A percentile compares a stretch with the other conserved stretches of the same genome.
Conservation (phyloP, 2,797 vertebrate species). For the Podargus strigoides region DNA sequence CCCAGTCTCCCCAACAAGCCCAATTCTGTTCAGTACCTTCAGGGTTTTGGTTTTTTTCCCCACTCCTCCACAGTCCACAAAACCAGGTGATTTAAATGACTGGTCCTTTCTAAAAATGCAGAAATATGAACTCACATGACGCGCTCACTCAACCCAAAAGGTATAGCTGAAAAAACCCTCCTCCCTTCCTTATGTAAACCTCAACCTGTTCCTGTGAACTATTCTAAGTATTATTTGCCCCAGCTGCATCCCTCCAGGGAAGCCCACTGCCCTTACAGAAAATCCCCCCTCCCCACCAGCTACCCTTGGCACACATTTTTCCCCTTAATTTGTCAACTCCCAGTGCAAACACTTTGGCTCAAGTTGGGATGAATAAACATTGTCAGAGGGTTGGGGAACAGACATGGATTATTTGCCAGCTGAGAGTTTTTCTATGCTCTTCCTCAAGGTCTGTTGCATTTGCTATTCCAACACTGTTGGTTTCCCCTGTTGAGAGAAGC, state of each 20-base stretch:
- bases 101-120: background rate
- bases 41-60: too few relatives aligned
- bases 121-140: accelerated
- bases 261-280: background rate
- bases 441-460: background rate
- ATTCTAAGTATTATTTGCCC: too few relatives aligned
- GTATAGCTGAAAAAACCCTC: background rate
- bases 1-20: background rate
- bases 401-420: background rate
- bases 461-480: background rate
- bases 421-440: background rate
- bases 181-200: background rate
- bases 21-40: too few relatives aligned
- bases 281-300: too few relatives aligned
- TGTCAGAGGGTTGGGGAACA: background rate
- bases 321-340: background rate
- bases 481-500: background rate
- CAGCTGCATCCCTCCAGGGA: too few relatives aligned
- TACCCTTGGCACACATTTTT: accelerated
- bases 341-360: accelerated
- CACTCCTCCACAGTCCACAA: too few relatives aligned
- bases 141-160: background rate
- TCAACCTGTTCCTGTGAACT: background rate
- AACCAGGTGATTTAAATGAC: background rate
- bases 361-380: background rate